Evolutionary conservation across 2,797 vertebrate genomes (phyloP), one percentile per base, ranked within the genome.

Genomic region (Taeniopygia guttata): DNA sequence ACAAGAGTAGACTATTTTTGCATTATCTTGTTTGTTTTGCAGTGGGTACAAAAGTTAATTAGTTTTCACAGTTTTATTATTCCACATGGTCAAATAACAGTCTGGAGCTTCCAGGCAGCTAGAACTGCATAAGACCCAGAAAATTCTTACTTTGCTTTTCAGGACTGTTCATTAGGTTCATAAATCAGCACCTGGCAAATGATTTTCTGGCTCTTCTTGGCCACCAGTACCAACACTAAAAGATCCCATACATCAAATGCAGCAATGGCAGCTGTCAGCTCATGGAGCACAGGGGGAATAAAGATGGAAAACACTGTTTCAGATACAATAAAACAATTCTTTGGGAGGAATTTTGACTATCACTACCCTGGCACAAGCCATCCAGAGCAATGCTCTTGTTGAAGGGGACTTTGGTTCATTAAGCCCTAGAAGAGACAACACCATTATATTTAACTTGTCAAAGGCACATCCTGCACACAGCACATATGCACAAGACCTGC

Each of bases 61-160:
- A 83, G 87, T 86, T 96, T 96, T 93, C 75, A 92, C 68, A 73
- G 79, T 76, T 95, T 93, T 93, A 93, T 90, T 94, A 82, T 38
- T 94, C 84, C 64, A 89, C 49, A 45, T 68, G 78, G 81, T 89
- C 89, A 93, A 92, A 81, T 81, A 93, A 87, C 13, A 58, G 74
- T 64, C 58, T 81, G 78, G 42, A 95, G 84, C 45, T 91, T 64
- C 79, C 80, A 83, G 80, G 87, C 88, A 95, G 58, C 66, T 84
- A 75, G 56, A 96, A 93, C 70, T 3, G 3, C 22, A 1, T 52
- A 55, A 85, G 60, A 83, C 64, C 84, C 73, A 94, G 81, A 94
- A 91, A 94, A 94, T 66, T 84, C 74, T 93, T 67, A 69, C 69
- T 74, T 27, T 52, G 75, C 63, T 89, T 94, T 96, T 84, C 77